Conservation (phyloP, 1,140 invertebrate genomes). For the Bombus pyrosoma region DNA sequence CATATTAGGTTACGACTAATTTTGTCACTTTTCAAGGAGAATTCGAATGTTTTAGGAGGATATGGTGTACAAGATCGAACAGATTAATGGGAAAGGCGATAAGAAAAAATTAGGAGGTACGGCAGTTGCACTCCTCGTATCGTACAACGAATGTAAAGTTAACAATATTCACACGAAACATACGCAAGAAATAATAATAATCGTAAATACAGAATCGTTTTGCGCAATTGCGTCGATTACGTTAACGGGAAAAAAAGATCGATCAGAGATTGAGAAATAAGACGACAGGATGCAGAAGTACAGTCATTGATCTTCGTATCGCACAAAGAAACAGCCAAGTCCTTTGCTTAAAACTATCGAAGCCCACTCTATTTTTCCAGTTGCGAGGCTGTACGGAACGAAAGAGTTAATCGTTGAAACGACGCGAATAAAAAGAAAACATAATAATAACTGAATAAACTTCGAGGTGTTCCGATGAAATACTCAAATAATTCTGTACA, state of each 20-base stretch:
- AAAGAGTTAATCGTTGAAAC: conserved; percentile 46
- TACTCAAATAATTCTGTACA: conserved; percentile 63
- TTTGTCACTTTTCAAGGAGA: neutral
- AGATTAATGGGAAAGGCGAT: neutral
- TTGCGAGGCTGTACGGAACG: conserved; percentile 52
- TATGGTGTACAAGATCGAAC: neutral
- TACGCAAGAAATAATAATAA: conserved; percentile 9
- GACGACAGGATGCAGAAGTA: neutral
- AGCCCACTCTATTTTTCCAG: conserved; percentile 30
- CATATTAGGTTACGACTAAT: neutral
- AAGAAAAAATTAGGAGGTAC: neutral
- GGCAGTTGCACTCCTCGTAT: conserved; percentile 25
- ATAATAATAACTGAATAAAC: conserved; percentile 57
- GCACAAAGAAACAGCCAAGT: conserved; percentile 20
- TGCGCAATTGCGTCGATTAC: neutral
- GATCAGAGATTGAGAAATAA: no score
- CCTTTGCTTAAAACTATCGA: neutral
- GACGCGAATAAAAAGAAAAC: conserved; percentile 30
- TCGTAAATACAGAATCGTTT: neutral
- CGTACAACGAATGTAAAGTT: conserved; percentile 48
- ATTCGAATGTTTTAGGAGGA: neutral
- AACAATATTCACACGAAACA: conserved; percentile 21
- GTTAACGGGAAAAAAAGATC: no score
- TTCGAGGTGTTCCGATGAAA: conserved; percentile 66
- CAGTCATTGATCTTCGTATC: conserved; percentile 43